phyloP scores from a whole-genome alignment of 2,797 vertebrate genomes.

The Sebastes cheni region DNA sequence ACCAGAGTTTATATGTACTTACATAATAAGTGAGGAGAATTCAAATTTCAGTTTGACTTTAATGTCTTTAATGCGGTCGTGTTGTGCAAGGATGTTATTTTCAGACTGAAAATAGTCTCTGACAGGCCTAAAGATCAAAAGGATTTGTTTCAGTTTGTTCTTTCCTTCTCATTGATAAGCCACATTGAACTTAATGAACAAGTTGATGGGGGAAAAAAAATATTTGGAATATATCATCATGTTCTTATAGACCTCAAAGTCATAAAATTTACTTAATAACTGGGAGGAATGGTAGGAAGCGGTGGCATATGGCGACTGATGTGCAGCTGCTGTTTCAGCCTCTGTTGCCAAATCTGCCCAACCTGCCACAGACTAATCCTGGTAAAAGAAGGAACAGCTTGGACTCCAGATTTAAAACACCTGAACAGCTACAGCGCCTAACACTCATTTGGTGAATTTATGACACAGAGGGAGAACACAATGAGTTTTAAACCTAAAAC shows the following conservation, averaged over 20 bases:
- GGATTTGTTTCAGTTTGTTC: not conserved
- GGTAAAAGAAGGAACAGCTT: constrained; percentile 31
- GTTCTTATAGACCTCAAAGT: not conserved
- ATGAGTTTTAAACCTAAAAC: not conserved
- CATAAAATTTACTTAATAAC: constrained; percentile 8
- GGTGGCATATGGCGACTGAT: constrained; percentile 34
- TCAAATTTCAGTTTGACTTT: not conserved
- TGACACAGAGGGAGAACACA: not conserved
- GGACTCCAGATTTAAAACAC: constrained; percentile 11
- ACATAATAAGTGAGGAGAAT: not conserved
- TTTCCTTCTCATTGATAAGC: not conserved
- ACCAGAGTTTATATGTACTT: not conserved
- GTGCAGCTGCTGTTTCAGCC: constrained; percentile 44
- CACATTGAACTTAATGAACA: not conserved
- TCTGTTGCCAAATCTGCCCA: constrained; percentile 32
- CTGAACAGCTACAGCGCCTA: not conserved
- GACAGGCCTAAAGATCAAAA: not conserved
- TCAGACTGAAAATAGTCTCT: not conserved
- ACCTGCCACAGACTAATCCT: constrained; percentile 19
- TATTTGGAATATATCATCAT: constrained; percentile 4
- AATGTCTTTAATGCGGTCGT: not conserved
- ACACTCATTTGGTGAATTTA: not conserved
- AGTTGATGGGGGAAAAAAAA: not conserved
- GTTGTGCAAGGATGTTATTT: not conserved
- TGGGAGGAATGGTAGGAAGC: not conserved